phyloP scores from a whole-genome alignment of 2,797 vertebrate genomes.

The Gadopsis bispinosus region DNA sequence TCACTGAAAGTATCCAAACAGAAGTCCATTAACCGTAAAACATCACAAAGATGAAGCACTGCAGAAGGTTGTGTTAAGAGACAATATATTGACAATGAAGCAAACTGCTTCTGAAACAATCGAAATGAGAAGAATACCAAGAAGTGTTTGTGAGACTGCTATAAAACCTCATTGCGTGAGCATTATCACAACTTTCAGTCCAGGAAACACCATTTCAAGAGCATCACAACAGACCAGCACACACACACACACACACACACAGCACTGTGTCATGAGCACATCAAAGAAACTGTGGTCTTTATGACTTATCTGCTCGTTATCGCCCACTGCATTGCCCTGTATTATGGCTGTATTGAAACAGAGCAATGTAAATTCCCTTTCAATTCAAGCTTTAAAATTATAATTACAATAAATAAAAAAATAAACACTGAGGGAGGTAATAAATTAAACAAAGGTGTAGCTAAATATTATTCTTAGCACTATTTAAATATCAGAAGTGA shows the following conservation, averaged over 20 bases:
- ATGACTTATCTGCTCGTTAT: background rate
- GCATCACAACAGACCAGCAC: background rate
- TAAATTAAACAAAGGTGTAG: background rate
- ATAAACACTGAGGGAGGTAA: no score
- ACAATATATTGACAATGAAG: background rate
- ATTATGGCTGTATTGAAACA: background rate
- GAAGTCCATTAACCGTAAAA: background rate
- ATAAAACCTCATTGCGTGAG: background rate
- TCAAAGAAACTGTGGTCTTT: background rate
- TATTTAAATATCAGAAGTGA: slow-evolving; percentile 2
- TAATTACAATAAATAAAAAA: no score
- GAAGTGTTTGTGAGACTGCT: background rate
- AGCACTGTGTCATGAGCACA: background rate
- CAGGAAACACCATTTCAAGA: background rate
- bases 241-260: background rate
- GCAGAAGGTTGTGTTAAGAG: background rate
- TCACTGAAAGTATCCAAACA: background rate
- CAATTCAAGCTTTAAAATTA: background rate
- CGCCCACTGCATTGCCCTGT: background rate
- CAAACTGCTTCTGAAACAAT: background rate
- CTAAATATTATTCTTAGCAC: background rate
- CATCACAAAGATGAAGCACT: slow-evolving; percentile 1
- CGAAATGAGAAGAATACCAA: slow-evolving; percentile 1
- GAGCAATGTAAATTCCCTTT: background rate
- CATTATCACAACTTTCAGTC: background rate